These are phyloP conservation scores for Halictus quadricinctus DNA, from an alignment of 2,888 invertebrate genomes.

Conservation along the genomic window DNA sequence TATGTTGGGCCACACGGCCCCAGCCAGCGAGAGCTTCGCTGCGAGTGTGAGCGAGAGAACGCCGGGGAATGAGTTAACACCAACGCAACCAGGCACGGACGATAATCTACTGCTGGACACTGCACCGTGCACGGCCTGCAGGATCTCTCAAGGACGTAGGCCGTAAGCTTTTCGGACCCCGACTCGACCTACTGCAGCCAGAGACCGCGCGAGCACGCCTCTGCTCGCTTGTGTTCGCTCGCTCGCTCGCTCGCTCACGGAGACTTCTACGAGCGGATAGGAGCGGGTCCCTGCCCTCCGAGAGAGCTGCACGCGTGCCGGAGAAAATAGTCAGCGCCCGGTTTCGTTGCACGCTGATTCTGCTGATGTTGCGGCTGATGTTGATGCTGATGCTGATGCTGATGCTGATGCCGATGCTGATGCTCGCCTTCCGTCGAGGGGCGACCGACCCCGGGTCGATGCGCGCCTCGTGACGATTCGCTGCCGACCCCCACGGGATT, in stretches of 20 bases:
- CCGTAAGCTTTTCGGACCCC: slow-evolving; percentile 67
- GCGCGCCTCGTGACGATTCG: neutral
- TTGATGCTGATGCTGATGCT: neutral
- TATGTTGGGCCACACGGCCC: neutral
- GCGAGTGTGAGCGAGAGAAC: slow-evolving; percentile 7
- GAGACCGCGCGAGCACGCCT: slow-evolving; percentile 17
- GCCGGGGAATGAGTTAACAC: slow-evolving; percentile 25
- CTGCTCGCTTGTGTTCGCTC: slow-evolving; percentile 38
- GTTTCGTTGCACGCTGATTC: neutral
- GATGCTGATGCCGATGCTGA: neutral
- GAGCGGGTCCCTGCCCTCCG: slow-evolving; percentile 56
- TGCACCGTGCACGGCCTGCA: slow-evolving; percentile 55
- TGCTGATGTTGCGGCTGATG: neutral
- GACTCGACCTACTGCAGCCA: slow-evolving; percentile 66
- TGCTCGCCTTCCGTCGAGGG: slow-evolving; percentile 6
- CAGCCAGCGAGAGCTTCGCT: neutral
- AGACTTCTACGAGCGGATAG: slow-evolving; percentile 65
- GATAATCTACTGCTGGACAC: slow-evolving; percentile 46
- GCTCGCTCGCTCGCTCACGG: slow-evolving; percentile 35
- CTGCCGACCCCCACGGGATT: neutral
- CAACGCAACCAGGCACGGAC: slow-evolving; percentile 46
- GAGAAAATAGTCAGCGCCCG: slow-evolving; percentile 8
- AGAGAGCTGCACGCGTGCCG: slow-evolving; percentile 16
- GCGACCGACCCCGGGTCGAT: neutral
- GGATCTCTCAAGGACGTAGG: slow-evolving; percentile 71